Conservation (phyloP, 2,888 invertebrate species). For the Cinara cedri region DNA sequence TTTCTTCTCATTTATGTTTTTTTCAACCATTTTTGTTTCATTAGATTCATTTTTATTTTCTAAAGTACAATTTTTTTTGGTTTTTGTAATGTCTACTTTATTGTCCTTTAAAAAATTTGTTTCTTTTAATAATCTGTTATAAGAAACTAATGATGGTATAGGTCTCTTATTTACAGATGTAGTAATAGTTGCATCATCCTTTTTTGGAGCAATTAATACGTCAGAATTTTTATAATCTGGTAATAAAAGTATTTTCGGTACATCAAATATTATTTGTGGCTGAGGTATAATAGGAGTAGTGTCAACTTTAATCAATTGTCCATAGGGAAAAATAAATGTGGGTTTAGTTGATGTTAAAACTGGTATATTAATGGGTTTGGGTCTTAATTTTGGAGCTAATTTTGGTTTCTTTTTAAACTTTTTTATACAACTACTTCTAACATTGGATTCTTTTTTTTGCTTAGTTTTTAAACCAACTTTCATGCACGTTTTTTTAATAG, state of each 20-base stretch:
- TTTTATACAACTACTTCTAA: slow-evolving; percentile 12
- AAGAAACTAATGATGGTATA: slow-evolving; percentile 60
- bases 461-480: slow-evolving; percentile 32
- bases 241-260: slow-evolving; percentile 60
- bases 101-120: slow-evolving; percentile 37
- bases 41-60: slow-evolving; percentile 57
- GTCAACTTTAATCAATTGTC: slow-evolving; percentile 52
- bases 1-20: slow-evolving; percentile 44
- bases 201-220: slow-evolving; percentile 59
- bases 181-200: slow-evolving; percentile 60
- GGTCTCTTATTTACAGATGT: slow-evolving; percentile 61
- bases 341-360: slow-evolving; percentile 41
- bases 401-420: slow-evolving; percentile 41
- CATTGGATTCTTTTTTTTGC: slow-evolving; percentile 19
- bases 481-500: slow-evolving; percentile 14
- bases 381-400: slow-evolving; percentile 16
- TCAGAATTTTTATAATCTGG: slow-evolving; percentile 58
- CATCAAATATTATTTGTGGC: slow-evolving; percentile 56
- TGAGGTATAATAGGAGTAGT: slow-evolving; percentile 49
- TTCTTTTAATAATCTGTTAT: slow-evolving; percentile 52
- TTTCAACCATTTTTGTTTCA: slow-evolving; percentile 34
- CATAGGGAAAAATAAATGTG: slow-evolving; percentile 47
- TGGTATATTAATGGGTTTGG: slow-evolving; percentile 43
- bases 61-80: slow-evolving; percentile 39
- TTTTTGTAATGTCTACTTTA: slow-evolving; percentile 56